A percentile compares a stretch with the other conserved stretches of the same genome.
Evolutionary conservation across 2,797 vertebrate species (phyloP).

Genomic region (Sebastes cheni): DNA sequence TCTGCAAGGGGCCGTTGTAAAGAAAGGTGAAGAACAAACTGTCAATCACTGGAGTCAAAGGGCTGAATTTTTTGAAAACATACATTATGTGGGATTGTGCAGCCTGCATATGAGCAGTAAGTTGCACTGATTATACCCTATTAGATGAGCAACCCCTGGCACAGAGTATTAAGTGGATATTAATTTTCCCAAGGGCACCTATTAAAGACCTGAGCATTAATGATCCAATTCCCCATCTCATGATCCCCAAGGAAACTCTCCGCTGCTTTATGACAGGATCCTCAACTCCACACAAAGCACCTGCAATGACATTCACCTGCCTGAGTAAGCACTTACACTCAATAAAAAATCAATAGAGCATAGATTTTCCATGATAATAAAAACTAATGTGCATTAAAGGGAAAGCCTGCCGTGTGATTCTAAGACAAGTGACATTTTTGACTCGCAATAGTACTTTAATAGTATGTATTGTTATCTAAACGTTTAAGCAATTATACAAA

Average conservation of each 20-base stretch:
- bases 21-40: conserved; percentile 20
- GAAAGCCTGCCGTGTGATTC: not conserved
- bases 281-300: conserved; percentile 22
- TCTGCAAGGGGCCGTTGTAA: conserved; percentile 8
- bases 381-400: not conserved
- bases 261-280: conserved; percentile 35
- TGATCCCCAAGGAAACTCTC: conserved; percentile 72
- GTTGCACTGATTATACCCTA: conserved; percentile 28
- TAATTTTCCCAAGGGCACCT: conserved; percentile 78
- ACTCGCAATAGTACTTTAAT: not conserved
- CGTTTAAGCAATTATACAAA: not conserved
- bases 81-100: conserved; percentile 1
- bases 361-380: not conserved
- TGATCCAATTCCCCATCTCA: conserved; percentile 75
- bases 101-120: conserved; percentile 24
- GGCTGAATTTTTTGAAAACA: conserved; percentile 17
- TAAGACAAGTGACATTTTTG: not conserved
- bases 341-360: not conserved
- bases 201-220: conserved; percentile 79
- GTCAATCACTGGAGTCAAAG: conserved; percentile 40
- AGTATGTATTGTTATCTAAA: not conserved
- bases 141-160: conserved; percentile 70
- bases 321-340: not conserved
- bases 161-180: conserved; percentile 77
- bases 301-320: conserved; percentile 6